Evolutionary conservation across 2,888 invertebrate genomes (phyloP), one percentile per base, ranked within the genome.

Genomic region (Neoscelio sp.): DNA sequence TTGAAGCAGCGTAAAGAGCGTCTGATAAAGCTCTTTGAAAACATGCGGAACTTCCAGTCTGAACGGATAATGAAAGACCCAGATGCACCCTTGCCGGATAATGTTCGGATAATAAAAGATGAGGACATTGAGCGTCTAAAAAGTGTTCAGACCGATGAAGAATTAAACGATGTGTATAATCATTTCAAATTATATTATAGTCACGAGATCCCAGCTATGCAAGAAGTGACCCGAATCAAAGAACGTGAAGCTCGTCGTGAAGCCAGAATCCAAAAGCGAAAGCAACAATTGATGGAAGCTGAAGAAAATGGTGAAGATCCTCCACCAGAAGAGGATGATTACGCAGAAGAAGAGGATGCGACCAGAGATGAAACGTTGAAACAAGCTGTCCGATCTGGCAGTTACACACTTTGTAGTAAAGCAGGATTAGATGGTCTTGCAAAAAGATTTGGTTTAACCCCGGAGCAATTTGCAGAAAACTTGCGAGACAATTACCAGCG

Each of bases 381-480:
- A 89, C 96, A 97, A 86, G 97, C 98, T 0, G 94, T 95, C 54
- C 92, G 97, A 73, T 95, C 96, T 40, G 98, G 98, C 1, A 96
- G 97, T 0, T 99, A 99, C 88, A 94, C 95, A 33, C 93, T 98
- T 81, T 98, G 98, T 85, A 92, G 95, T 58, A 95, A 95, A 88
- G 96, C 96, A 1, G 97, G 97, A 17, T 93, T 98, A 7, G 96
- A 94, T 85, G 94, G 95, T 0, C 92, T 99, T 42, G 97, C 97
- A 1, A 96, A 96, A 88, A 95, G 95, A 88, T 99, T 99, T 90
- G 99, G 99, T 77, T 91, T 99, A 56, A 94, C 95, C 0, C 97
- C 99, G 0, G 97, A 98, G 88, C 96, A 99, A 90, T 98, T 98
- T 90, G 98, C 98, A 0, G 98, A 99, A 91, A 99, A 99, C 91